Evolutionary conservation across 2,113 vertebrate genomes (phyloP), one percentile per base, ranked within the genome.

Genomic region (Puma concolor): DNA sequence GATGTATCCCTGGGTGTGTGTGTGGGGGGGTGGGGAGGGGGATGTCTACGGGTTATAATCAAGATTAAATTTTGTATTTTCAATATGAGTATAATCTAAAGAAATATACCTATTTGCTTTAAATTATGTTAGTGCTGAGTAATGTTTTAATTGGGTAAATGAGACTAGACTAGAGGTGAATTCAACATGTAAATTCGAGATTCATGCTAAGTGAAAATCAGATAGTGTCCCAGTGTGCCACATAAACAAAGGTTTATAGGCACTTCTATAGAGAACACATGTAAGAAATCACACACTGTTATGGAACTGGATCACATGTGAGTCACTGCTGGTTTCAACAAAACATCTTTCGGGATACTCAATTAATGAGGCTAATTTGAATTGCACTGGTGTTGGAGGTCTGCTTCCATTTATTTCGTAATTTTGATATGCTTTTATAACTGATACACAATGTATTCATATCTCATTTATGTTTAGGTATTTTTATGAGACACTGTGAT

Each of bases 181-280:
- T 27, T 4, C 66, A 84, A 71, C 7, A 44, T 80, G 27, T 50
- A 33, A 66, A 64, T 38, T 54, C 25, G 57, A 7, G 29, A 33
- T 67, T 67, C 94, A 67, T 92, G 67, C 38, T 29, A 82, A 91
- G 23, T 23, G 63, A 86, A 91, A n/a, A 94, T 91, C 60, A 94
- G 80, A 90, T 36, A 74, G 48, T 72, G 72, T 91, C 41, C 36
- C 12, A 90, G 9, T 31, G 16, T 86, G 23, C 54, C 23, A 63
- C 57, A 74, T 48, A 72, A 57, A 48, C 23, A 33, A 63, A 94
- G 19, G 90, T 63, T 91, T 84, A 44, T 13, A 93, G n/a, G 27
- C 14, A 2, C 25, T 89, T 33, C 33, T 52, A n/a, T 31, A 83
- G 63, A 86, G 74, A 86, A 67, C 14, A 25, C 7, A 2, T 82